These are phyloP conservation scores for Nyctibius bracteatus DNA, from an alignment of 2,113 vertebrate genomes.

Conservation along the genomic window DNA sequence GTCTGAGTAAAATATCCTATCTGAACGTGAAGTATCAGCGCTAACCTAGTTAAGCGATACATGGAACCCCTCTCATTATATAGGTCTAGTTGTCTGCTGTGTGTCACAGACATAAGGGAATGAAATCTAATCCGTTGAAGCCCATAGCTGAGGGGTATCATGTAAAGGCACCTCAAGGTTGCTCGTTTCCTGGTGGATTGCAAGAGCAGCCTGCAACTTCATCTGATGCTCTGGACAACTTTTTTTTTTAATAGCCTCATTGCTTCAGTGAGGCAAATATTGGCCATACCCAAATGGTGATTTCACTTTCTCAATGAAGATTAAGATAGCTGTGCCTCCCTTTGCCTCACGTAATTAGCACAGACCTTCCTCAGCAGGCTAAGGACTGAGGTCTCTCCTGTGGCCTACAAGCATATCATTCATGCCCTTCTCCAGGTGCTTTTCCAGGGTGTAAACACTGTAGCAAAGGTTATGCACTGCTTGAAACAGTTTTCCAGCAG, in stretches of 20 bases:
- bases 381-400: not conserved
- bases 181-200: not conserved
- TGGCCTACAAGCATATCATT: fast-evolving
- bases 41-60: not conserved
- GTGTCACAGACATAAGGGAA: not conserved
- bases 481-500: not conserved
- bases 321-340: not conserved
- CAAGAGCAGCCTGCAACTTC: not conserved
- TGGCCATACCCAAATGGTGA: not conserved
- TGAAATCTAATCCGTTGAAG: not conserved
- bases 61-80: not conserved
- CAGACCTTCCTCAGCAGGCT: not conserved
- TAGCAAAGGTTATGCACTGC: not conserved
- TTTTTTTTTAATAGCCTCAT: not conserved
- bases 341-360: not conserved
- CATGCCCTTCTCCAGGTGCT: not conserved
- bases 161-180: not conserved
- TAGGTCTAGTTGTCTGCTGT: not conserved
- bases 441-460: not conserved
- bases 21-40: not conserved
- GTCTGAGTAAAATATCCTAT: not conserved
- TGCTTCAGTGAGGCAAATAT: not conserved
- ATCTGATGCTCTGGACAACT: not conserved
- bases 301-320: not conserved
- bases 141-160: not conserved